Conservation (phyloP, 2,797 vertebrate genomes). For the Lutjanus argentimaculatus region DNA sequence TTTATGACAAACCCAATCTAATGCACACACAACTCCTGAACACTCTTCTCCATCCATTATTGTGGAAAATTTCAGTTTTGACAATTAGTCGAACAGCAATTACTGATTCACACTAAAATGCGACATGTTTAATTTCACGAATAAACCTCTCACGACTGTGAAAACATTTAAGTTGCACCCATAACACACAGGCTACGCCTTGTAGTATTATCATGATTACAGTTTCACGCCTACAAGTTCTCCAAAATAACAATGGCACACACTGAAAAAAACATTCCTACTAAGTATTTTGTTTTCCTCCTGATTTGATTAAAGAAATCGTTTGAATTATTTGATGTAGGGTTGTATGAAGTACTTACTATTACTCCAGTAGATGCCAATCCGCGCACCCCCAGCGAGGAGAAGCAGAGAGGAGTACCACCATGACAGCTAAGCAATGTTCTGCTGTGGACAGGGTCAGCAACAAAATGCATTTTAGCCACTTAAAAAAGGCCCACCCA, state of each 20-base stretch:
- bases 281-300: conserved; percentile 1
- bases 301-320: not conserved
- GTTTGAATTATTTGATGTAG: too few relatives aligned
- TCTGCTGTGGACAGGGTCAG: too few relatives aligned
- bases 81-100: conserved; percentile 30
- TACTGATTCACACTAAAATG: conserved; percentile 28
- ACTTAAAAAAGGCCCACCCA: too few relatives aligned
- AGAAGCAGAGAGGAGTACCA: too few relatives aligned
- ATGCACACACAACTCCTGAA: conserved; percentile 31
- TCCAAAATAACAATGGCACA: conserved; percentile 6
- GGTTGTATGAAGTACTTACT: not conserved
- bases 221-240: not conserved
- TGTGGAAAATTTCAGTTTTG: conserved; percentile 19
- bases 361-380: too few relatives aligned
- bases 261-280: conserved; percentile 2
- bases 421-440: too few relatives aligned
- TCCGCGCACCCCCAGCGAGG: too few relatives aligned
- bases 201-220: not conserved
- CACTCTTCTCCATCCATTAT: conserved; percentile 30
- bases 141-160: not conserved
- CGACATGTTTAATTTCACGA: not conserved
- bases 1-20: conserved; percentile 39
- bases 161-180: not conserved
- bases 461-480: too few relatives aligned
- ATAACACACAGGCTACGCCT: not conserved